A percentile compares a stretch with the other conserved stretches of the same genome.
phyloP scores from a whole-genome alignment of 2,888 invertebrate genomes.

The Neoitamus cyanurus region DNA sequence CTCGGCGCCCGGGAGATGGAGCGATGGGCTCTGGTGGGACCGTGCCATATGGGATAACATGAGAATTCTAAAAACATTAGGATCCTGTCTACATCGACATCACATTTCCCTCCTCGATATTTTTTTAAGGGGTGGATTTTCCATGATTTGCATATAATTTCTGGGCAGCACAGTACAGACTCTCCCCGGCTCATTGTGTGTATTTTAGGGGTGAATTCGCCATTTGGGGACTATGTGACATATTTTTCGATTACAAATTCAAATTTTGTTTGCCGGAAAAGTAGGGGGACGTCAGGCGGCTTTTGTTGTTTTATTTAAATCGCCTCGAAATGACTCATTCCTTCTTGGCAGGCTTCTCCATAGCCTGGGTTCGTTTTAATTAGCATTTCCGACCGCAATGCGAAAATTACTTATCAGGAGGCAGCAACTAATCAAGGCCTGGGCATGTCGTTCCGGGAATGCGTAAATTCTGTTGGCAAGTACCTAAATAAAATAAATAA shows the following conservation, averaged over 20 bases:
- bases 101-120: constrained; percentile 34
- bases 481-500: too few species aligned
- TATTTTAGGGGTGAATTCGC: constrained; percentile 31
- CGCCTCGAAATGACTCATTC: neutral
- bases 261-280: constrained; percentile 19
- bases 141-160: constrained; percentile 46
- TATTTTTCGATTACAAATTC: constrained; percentile 45
- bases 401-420: neutral
- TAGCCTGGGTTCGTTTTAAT: neutral
- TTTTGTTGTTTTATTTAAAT: constrained; percentile 5
- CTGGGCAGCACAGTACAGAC: constrained; percentile 41
- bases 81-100: constrained; percentile 41
- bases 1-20: neutral
- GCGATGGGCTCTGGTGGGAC: constrained; percentile 11
- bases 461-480: too few species aligned
- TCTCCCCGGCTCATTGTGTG: constrained; percentile 7
- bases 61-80: constrained; percentile 45
- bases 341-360: neutral
- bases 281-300: neutral
- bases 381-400: neutral
- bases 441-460: too few species aligned
- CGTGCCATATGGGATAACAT: constrained; percentile 45
- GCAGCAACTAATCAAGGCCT: too few species aligned
- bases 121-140: constrained; percentile 44
- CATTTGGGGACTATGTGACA: constrained; percentile 42